These are phyloP conservation scores for Pyrrhosoma nymphula DNA, from an alignment of 2,888 invertebrate genomes.

Conservation along the genomic window DNA sequence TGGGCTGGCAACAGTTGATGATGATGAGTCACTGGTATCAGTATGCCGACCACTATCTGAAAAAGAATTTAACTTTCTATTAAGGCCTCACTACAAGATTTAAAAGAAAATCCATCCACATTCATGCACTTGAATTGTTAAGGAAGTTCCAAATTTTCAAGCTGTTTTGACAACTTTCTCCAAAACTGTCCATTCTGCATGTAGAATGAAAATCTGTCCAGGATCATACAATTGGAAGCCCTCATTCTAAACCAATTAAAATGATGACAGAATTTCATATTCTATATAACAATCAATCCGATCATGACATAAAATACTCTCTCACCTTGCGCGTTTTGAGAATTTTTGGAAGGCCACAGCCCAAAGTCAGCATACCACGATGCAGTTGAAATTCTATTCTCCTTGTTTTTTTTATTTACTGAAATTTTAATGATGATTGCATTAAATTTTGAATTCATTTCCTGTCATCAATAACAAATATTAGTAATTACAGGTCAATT, in stretches of 20 bases:
- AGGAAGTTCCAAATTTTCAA: not conserved
- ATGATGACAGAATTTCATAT: too few relatives aligned
- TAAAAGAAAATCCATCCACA: not conserved
- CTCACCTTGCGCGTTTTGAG: conserved; percentile 19
- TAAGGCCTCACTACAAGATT: too few relatives aligned
- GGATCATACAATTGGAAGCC: not conserved
- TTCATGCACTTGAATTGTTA: not conserved
- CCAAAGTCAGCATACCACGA: conserved; percentile 86
- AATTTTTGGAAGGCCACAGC: conserved; percentile 78
- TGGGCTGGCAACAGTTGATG: conserved; percentile 67
- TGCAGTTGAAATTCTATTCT: conserved; percentile 72
- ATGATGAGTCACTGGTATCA: conserved; percentile 67
- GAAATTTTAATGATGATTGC: not conserved
- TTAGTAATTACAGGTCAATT: too few relatives aligned
- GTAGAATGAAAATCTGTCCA: not conserved
- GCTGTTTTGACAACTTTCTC: too few relatives aligned
- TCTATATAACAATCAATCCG: too few relatives aligned
- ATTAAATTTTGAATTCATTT: too few relatives aligned
- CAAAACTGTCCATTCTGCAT: not conserved
- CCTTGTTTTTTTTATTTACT: conserved; percentile 30
- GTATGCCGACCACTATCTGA: conserved; percentile 63
- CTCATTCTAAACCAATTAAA: too few relatives aligned
- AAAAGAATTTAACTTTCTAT: not conserved
- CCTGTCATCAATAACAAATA: too few relatives aligned
- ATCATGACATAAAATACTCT: too few relatives aligned